Evolutionary conservation across 2,888 invertebrate genomes (phyloP).

Genomic region (Choreutis nemorana): DNA sequence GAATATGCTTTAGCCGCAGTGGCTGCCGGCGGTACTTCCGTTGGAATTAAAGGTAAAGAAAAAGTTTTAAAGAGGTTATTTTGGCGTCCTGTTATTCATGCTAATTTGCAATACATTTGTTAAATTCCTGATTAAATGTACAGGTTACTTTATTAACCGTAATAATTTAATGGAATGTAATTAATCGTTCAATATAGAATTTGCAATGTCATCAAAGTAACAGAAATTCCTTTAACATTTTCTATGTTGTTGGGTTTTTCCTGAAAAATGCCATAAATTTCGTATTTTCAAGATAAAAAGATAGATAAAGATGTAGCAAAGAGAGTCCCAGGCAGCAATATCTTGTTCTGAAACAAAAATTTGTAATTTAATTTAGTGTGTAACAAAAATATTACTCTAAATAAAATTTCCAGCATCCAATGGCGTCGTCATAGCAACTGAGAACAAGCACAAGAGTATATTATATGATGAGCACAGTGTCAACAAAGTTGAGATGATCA

Average conservation of each 20-base stretch:
- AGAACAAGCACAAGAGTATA: conserved; percentile 97
- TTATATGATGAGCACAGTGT: conserved; percentile 97
- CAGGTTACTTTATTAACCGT: too few relatives aligned
- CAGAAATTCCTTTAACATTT: too few relatives aligned
- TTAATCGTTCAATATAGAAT: too few relatives aligned
- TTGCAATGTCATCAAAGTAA: too few relatives aligned
- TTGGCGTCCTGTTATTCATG: neutral
- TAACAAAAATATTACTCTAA: conserved; percentile 3
- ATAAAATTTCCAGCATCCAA: conserved; percentile 87
- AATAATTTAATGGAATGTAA: too few relatives aligned
- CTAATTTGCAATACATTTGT: too few relatives aligned
- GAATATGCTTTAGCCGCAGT: conserved; percentile 99
- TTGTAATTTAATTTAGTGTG: neutral
- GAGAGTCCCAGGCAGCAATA: too few relatives aligned
- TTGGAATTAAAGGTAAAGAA: conserved; percentile 91
- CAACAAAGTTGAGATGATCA: conserved; percentile 95
- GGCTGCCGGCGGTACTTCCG: conserved; percentile 97
- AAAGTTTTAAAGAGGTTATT: conserved; percentile 10
- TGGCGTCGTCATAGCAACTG: conserved; percentile 98
- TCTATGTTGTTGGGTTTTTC: neutral
- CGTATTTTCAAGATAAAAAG: neutral
- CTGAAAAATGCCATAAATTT: neutral
- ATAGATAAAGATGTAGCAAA: conserved; percentile 4
- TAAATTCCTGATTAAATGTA: too few relatives aligned
- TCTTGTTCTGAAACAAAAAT: conserved; percentile 6